These are phyloP conservation scores for Symphodus melops DNA, from an alignment of 2,113 vertebrate genomes.

Conservation along the genomic window DNA sequence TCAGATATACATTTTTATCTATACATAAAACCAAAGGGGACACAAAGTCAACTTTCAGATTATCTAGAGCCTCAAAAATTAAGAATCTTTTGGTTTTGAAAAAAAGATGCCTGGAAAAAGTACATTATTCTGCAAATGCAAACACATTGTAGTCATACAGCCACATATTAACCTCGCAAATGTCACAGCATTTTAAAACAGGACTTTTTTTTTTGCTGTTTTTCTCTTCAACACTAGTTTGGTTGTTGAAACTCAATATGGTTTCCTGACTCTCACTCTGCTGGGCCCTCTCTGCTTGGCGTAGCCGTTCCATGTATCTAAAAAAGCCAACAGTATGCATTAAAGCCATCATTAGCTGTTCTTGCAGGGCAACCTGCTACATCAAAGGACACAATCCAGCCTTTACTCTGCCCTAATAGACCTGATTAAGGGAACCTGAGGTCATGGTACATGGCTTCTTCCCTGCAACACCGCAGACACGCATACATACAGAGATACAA, in stretches of 20 bases:
- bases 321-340: constrained; percentile 54
- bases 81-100: background rate
- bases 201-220: background rate
- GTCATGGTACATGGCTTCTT: constrained; percentile 35
- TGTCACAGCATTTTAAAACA: constrained; percentile 10
- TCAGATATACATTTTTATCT: no score
- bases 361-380: constrained; percentile 27
- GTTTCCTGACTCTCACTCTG: background rate
- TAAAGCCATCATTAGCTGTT: constrained; percentile 60
- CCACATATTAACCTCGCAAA: constrained; percentile 2
- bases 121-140: background rate
- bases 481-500: background rate
- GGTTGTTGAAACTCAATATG: no score
- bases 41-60: background rate
- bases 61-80: no score
- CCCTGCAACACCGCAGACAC: constrained; percentile 19
- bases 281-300: constrained; percentile 1
- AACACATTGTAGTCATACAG: background rate
- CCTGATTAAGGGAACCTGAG: constrained; percentile 41
- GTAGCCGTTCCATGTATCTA: constrained; percentile 51
- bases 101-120: constrained; percentile 4
- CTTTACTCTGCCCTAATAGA: constrained; percentile 33
- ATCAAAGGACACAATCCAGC: constrained; percentile 58
- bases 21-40: background rate
- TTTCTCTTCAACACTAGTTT: no score